Conservation (phyloP, 2,113 vertebrate species). For the cat (Felis catus) region F.catus_Fca126_mat1.0 CM031420.1:134491001-134491500, state of each 20-base stretch:
- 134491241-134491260: conserved; percentile 70
- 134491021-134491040: neutral
- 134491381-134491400: conserved; percentile 69
- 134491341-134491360: conserved; percentile 68
- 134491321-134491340: conserved; percentile 69
- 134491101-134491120: neutral
- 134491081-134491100: neutral
- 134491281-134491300: conserved; percentile 60
- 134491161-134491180: conserved; percentile 54
- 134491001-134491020: conserved; percentile 21
- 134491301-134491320: conserved; percentile 68
- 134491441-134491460: conserved; percentile 55
- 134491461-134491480: conserved; percentile 4
- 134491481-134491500: neutral
- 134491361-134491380: conserved; percentile 70
- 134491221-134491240: conserved; percentile 63
- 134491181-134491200: conserved; percentile 56
- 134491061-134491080: conserved; percentile 11
- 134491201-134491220: conserved; percentile 53
- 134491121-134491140: conserved; percentile 28
- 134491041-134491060: neutral
- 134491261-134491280: conserved; percentile 56
- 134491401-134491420: conserved; percentile 34
- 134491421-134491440: conserved; percentile 62
- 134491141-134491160: conserved; percentile 47